phyloP scores from a whole-genome alignment of 1,140 invertebrate species.

The Drosophila rhopaloa region DNA sequence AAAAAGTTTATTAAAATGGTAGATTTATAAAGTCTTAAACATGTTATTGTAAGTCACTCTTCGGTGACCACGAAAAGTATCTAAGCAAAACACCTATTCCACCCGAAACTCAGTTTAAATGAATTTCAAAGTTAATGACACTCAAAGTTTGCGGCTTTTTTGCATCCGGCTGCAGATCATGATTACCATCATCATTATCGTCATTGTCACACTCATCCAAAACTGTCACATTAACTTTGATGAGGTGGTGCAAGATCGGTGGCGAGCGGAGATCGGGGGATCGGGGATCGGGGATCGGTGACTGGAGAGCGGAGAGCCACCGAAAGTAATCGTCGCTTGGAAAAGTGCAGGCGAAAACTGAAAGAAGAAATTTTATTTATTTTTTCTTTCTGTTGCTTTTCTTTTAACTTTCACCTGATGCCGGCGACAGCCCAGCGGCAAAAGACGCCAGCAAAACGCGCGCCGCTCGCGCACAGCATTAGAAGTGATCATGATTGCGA shows the following conservation, averaged over 20 bases:
- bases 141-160: constrained; percentile 8
- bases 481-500: constrained; percentile 59
- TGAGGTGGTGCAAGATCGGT: constrained; percentile 59
- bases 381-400: constrained; percentile 31
- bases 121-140: constrained; percentile 1
- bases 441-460: constrained; percentile 48
- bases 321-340: constrained; percentile 70
- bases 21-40: too few species aligned
- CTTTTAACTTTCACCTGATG: constrained; percentile 54
- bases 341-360: constrained; percentile 76
- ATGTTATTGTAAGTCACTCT: too few species aligned
- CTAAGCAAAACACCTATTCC: not conserved
- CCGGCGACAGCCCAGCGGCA: constrained; percentile 51
- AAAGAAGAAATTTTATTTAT: constrained; percentile 67
- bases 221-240: constrained; percentile 79
- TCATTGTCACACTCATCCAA: constrained; percentile 46
- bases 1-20: too few species aligned
- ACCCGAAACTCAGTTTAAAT: not conserved
- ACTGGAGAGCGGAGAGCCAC: constrained; percentile 25
- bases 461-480: constrained; percentile 52
- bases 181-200: constrained; percentile 28
- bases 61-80: too few species aligned
- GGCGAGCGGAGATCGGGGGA: constrained; percentile 1
- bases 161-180: constrained; percentile 46
- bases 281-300: constrained; percentile 26